These are phyloP conservation scores for Thomomys bottae DNA, from an alignment of 2,113 vertebrate genomes.

Conservation along the genomic window DNA sequence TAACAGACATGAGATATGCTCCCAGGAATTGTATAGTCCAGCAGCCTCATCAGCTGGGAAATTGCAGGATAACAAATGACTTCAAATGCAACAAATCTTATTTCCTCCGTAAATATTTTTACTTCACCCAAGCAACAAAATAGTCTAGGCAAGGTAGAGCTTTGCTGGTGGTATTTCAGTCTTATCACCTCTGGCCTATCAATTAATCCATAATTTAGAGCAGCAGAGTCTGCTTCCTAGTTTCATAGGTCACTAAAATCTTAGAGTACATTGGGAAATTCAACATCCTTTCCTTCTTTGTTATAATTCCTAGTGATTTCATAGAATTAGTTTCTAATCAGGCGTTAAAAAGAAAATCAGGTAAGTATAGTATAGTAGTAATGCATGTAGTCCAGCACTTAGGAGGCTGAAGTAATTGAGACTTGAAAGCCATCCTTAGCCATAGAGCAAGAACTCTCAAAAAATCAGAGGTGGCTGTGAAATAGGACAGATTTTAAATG, in stretches of 20 bases:
- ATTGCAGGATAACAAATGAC: background rate
- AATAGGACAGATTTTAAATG: background rate
- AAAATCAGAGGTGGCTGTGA: background rate
- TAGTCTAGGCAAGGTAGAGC: background rate
- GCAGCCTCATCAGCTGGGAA: background rate
- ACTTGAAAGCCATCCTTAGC: background rate
- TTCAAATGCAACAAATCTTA: constrained; percentile 20
- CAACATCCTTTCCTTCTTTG: background rate
- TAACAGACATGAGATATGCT: background rate
- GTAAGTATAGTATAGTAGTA: background rate
- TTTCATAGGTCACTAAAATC: background rate
- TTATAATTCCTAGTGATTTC: background rate
- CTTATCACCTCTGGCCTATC: background rate
- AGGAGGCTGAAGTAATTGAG: background rate
- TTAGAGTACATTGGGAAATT: background rate
- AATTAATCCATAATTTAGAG: background rate
- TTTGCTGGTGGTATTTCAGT: background rate
- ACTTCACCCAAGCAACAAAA: background rate
- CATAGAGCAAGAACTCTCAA: background rate
- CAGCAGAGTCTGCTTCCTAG: background rate
- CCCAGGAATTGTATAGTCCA: background rate
- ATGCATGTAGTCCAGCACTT: background rate
- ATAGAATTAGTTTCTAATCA: constrained; percentile 25
- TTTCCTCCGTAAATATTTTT: constrained; percentile 10
- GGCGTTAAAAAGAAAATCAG: too few relatives aligned